Percentiles rank a stretch among this genome's conserved stretches.
Evolutionary conservation across 2,888 invertebrate genomes (phyloP).

Genomic region (Sclerodermus sp.): DNA sequence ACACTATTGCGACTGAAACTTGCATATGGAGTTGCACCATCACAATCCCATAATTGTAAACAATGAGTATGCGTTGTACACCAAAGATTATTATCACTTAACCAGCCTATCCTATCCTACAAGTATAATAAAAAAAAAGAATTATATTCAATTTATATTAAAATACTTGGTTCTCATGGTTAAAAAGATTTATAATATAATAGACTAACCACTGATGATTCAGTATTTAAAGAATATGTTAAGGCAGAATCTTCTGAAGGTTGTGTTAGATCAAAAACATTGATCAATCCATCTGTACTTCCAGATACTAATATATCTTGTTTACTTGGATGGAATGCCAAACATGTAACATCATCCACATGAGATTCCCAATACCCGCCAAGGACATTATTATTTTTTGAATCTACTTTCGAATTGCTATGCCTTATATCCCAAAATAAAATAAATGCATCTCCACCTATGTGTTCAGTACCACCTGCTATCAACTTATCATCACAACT

Average conservation of each 20-base stretch:
- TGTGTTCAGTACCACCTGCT: constrained; percentile 74
- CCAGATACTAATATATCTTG: constrained; percentile 72
- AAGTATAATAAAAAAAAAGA: constrained; percentile 57
- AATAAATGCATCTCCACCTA: constrained; percentile 71
- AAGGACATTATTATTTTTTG: constrained; percentile 58
- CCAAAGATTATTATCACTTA: constrained; percentile 59
- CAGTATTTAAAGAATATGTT: constrained; percentile 74
- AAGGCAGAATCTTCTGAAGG: constrained; percentile 79
- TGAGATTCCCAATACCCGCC: constrained; percentile 86
- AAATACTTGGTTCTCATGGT: background rate
- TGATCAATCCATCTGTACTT: constrained; percentile 82
- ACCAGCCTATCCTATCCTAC: constrained; percentile 58
- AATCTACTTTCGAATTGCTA: constrained; percentile 52
- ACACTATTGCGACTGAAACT: constrained; percentile 65
- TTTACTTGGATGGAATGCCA: constrained; percentile 69
- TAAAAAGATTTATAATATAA: background rate
- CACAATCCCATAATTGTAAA: constrained; percentile 69
- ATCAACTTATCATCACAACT: constrained; percentile 71
- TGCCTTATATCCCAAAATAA: constrained; percentile 79
- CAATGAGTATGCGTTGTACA: constrained; percentile 75
- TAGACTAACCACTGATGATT: constrained; percentile 69
- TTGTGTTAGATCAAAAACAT: constrained; percentile 78
- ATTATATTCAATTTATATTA: too few relatives aligned
- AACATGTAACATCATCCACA: constrained; percentile 73
- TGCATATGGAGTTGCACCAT: constrained; percentile 64